A percentile compares a stretch with the other conserved stretches of the same genome.
These are phyloP conservation scores for Suillia variegata DNA, from an alignment of 2,888 invertebrate genomes.

Conservation along the genomic window DNA sequence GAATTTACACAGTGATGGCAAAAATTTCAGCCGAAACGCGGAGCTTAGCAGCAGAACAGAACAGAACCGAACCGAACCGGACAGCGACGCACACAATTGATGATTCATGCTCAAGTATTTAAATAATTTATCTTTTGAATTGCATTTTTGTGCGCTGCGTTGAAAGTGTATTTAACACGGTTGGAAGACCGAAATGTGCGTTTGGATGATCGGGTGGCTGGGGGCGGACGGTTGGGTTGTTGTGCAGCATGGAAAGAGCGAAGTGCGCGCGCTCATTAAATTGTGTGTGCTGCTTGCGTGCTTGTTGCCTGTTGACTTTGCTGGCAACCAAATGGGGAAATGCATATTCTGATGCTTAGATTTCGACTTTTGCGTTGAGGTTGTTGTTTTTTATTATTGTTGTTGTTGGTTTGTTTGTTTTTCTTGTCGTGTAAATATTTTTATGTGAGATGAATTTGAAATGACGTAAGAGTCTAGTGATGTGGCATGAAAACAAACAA, in stretches of 20 bases:
- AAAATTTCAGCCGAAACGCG: not conserved
- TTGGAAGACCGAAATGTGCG: not conserved
- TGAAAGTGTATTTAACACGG: slow-evolving; percentile 3
- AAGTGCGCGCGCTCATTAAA: slow-evolving; percentile 12
- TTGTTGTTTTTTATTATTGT: slow-evolving; percentile 2
- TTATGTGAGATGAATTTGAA: slow-evolving; percentile 18
- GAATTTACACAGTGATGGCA: not conserved
- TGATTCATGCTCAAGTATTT: slow-evolving; percentile 38
- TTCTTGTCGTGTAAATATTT: not conserved
- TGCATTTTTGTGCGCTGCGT: slow-evolving; percentile 24
- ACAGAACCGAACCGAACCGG: too few relatives aligned
- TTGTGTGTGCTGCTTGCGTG: not conserved
- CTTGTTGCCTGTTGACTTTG: too few relatives aligned
- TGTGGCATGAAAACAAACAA: slow-evolving; percentile 1
- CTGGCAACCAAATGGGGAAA: slow-evolving; percentile 31
- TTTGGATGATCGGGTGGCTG: slow-evolving; percentile 1
- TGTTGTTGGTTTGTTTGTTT: not conserved
- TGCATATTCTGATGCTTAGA: slow-evolving; percentile 19
- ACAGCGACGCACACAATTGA: slow-evolving; percentile 12
- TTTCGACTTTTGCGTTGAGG: slow-evolving; percentile 4
- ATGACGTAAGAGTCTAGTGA: slow-evolving; percentile 23
- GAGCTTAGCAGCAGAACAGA: too few relatives aligned
- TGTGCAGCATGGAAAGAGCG: too few relatives aligned
- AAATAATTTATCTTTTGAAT: slow-evolving; percentile 35
- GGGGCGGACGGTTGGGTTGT: too few relatives aligned